Base-by-base conservation (phyloP, 2,113 vertebrate species). In the Corythornis cristatus region DNA sequence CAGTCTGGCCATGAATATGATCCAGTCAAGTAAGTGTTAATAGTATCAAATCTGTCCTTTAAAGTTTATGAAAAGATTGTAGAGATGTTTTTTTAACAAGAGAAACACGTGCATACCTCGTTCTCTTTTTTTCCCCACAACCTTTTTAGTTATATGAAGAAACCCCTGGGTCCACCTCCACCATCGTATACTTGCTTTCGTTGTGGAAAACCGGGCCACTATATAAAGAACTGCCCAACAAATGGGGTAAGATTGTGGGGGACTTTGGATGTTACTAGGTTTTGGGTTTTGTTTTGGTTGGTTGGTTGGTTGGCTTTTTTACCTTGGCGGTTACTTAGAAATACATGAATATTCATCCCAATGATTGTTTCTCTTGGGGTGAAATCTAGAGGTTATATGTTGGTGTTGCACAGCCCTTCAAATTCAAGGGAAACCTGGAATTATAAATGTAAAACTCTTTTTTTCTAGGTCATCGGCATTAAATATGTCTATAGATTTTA, bases 1-100 rank as follows among this genome's bases (percentile, higher is more conserved):
- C 99, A 99, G 97, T 99, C 98, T 96, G 97, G 97, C 97, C 99
- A 99, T 89, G 99, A 99, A 97, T 99, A 99, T 94, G 98, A 99
- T 96, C 98, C 99, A 16, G 95, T 98, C 95, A 99, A 98, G 99
- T 99, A 98, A 99, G 99, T 99, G 29, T 96, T 71, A 16, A 35
- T 70, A 53, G 33, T 15, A 12, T 84, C 64, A 51, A 54, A 70
- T 61, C 51, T 72, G 2, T 78, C 77, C 79, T 94, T 91, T 91
- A 61, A 92, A 88, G 77, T 53, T 54, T 58, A 37, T 93, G n/a
- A 76, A 75, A 71, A 91, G 73, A 42, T 83, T 91, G 18, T 75
- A 57, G 40, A 70, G 26, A 2, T 76, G 26, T 37, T 67, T 72
- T 66, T 77, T 67, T 68, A 20, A 42, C 45, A 21, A 71, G 35